Evolutionary conservation across 2,113 vertebrate genomes (phyloP).

Genomic region (Oriolus oriolus): DNA sequence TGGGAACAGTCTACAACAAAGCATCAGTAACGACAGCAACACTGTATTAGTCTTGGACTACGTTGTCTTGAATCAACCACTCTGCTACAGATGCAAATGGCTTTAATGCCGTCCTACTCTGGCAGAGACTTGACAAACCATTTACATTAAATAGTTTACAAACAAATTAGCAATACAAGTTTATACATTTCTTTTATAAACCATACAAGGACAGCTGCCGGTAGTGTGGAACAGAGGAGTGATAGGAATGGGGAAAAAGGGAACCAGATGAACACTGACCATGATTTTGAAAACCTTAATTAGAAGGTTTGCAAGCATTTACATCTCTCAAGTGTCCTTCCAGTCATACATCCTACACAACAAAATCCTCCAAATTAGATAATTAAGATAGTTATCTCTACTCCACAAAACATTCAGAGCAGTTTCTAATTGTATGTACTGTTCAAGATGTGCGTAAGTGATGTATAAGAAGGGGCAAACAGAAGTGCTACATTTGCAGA

Average conservation of each 20-base stretch:
- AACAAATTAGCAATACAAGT: not conserved
- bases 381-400: not conserved
- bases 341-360: not conserved
- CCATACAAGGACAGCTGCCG: not conserved
- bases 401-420: not conserved
- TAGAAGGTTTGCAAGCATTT: not conserved
- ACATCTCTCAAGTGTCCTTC: not conserved
- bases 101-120: not conserved
- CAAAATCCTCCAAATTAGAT: not conserved
- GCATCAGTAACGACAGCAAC: not conserved
- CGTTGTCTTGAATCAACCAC: not conserved
- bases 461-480: not conserved
- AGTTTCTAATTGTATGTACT: not conserved
- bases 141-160: not conserved
- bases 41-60: rapidly evolving
- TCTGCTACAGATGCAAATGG: not conserved
- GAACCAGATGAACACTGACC: not conserved
- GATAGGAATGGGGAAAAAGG: rapidly evolving
- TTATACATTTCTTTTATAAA: not conserved
- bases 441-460: not conserved
- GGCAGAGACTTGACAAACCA: not conserved
- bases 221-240: not conserved
- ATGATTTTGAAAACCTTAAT: not conserved
- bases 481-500: not conserved
- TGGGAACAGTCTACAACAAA: not conserved